phyloP scores from a whole-genome alignment of 2,113 vertebrate species.

The Podocnemis expansa region DNA sequence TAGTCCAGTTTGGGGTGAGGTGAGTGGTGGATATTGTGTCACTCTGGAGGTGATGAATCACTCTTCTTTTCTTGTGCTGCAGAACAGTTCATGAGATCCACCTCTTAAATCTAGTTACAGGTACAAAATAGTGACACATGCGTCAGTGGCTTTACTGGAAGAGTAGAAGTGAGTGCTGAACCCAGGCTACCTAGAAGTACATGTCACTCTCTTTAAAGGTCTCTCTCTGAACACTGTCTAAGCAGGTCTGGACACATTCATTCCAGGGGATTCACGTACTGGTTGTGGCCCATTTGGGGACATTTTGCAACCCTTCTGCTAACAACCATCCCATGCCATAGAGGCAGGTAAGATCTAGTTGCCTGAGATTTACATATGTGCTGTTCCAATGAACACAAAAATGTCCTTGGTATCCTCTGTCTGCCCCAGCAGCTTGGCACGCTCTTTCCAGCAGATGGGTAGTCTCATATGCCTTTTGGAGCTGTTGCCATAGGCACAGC shows the following conservation, averaged over 20 bases:
- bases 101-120: not conserved
- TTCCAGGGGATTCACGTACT: not conserved
- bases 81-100: not conserved
- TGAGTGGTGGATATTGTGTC: not conserved
- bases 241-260: accelerated
- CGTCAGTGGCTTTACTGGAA: not conserved
- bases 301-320: not conserved
- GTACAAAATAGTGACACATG: not conserved
- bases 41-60: not conserved
- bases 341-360: not conserved
- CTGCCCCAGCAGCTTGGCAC: not conserved
- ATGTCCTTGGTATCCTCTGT: not conserved
- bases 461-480: not conserved
- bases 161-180: not conserved
- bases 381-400: not conserved
- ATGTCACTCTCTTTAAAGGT: not conserved
- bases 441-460: not conserved
- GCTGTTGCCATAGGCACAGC: not conserved
- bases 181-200: not conserved
- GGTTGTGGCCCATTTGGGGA: not conserved
- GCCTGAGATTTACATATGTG: not conserved
- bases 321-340: not conserved
- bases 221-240: not conserved
- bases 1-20: not conserved
- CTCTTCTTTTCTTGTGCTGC: not conserved